Evolutionary conservation across 1,140 invertebrate genomes (phyloP).

Genomic region (Heterodera schachtii): DNA sequence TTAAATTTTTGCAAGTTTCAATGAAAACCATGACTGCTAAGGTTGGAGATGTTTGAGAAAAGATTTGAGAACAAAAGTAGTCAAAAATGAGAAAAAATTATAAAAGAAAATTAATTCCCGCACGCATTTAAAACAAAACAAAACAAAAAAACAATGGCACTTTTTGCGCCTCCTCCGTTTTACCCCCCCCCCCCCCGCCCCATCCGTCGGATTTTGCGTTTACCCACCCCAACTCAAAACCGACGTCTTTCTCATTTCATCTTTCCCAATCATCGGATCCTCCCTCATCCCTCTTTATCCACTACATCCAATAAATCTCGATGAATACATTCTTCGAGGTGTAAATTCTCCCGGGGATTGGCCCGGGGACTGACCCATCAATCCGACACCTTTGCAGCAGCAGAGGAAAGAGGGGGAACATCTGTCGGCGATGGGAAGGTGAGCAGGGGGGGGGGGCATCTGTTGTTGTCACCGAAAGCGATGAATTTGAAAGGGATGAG

Average conservation of each 20-base stretch:
- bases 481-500: background rate
- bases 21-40: too few relatives aligned
- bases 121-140: background rate
- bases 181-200: background rate
- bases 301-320: constrained; percentile 17
- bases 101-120: background rate
- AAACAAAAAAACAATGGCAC: background rate
- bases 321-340: background rate
- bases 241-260: background rate
- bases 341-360: constrained; percentile 6
- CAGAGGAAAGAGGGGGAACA: constrained; percentile 7
- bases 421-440: background rate
- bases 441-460: background rate
- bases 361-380: constrained; percentile 9
- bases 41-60: too few relatives aligned
- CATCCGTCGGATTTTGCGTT: too few relatives aligned
- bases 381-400: constrained; percentile 1
- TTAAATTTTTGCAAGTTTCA: too few relatives aligned
- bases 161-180: background rate
- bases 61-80: background rate
- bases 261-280: background rate
- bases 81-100: background rate
- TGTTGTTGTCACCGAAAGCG: background rate
- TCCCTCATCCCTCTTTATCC: background rate
- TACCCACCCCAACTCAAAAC: too few relatives aligned